Evolutionary conservation across 2,888 invertebrate genomes (phyloP).

Genomic region (Rhyacophila evoluta): DNA sequence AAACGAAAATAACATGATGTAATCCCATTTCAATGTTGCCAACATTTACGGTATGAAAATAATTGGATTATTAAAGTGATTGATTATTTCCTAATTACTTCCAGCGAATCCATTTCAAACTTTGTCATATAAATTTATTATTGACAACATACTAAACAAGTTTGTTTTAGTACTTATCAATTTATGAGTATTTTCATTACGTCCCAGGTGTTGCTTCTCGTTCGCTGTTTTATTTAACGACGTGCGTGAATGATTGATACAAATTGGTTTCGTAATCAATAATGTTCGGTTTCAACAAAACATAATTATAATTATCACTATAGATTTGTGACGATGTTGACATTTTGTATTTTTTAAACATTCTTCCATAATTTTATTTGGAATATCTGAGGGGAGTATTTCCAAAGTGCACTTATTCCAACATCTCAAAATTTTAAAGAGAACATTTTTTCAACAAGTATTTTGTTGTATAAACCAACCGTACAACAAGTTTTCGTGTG

Average conservation of each 20-base stretch:
- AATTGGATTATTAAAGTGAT: slow-evolving; percentile 10
- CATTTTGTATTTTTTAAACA: no score
- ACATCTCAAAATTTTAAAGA: no score
- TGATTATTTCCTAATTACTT: slow-evolving; percentile 6
- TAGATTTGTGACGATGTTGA: no score
- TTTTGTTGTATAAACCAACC: no score
- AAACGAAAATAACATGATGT: background rate
- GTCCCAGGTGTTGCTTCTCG: slow-evolving; percentile 9
- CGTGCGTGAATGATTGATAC: background rate
- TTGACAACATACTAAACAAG: slow-evolving; percentile 18
- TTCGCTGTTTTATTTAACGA: background rate
- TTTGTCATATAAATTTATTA: slow-evolving; percentile 11
- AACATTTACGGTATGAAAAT: background rate
- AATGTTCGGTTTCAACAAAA: background rate
- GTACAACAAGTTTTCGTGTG: no score
- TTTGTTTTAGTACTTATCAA: background rate
- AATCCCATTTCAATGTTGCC: background rate
- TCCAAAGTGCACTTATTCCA: no score
- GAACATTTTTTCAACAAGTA: no score
- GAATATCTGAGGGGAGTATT: no score
- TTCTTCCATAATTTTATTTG: no score
- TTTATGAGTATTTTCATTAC: slow-evolving; percentile 10
- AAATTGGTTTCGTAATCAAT: background rate
- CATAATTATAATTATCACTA: background rate
- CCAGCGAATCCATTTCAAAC: background rate